Percentiles rank a stretch among this genome's conserved stretches.
phyloP scores from a whole-genome alignment of 37 sponge, comb jelly and placozoan genomes.

The Crambe crambe region DNA sequence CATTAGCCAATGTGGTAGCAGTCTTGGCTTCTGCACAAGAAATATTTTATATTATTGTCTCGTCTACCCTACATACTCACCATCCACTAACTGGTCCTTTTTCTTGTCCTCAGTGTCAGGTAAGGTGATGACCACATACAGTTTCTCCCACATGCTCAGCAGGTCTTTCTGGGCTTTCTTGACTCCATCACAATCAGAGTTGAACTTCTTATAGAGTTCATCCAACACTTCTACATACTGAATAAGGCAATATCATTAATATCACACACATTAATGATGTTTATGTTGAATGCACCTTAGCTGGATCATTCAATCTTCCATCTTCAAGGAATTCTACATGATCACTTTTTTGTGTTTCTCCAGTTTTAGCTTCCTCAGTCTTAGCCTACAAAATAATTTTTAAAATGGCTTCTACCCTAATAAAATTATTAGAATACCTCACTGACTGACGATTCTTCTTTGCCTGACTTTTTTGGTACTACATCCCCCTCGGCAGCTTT shows the following conservation, averaged over 20 bases:
- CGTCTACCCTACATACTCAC: background rate
- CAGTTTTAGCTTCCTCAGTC: no score
- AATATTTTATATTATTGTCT: background rate
- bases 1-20: background rate
- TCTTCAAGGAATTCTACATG: no score
- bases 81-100: background rate
- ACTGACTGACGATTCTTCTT: no score
- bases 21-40: background rate
- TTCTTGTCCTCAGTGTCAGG: background rate
- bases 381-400: no score
- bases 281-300: no score
- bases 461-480: no score
- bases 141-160: background rate
- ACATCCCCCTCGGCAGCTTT: no score
- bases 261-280: no score
- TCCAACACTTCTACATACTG: background rate
- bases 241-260: background rate
- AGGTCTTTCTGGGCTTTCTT: background rate
- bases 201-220: background rate
- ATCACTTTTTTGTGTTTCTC: no score
- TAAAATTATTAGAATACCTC: no score
- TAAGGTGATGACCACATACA: background rate
- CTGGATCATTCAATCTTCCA: no score
- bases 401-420: no score
- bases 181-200: background rate